phyloP scores from a whole-genome alignment of 1,140 invertebrate genomes.

The Odontomachus brunneus region DNA sequence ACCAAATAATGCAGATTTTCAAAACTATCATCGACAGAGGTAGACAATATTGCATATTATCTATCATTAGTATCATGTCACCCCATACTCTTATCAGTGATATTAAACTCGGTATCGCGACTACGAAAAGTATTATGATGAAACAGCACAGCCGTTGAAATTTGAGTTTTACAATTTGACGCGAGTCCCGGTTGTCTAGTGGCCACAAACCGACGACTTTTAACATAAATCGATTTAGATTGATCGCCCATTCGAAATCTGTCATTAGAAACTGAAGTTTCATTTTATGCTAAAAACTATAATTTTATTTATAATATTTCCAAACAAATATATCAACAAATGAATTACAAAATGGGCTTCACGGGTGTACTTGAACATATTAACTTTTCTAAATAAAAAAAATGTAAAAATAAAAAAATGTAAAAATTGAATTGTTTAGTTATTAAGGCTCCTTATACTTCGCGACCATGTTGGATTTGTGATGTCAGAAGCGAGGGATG shows the following conservation, averaged over 20 bases:
- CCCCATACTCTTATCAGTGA: conserved; percentile 33
- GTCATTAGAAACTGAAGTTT: too few species aligned
- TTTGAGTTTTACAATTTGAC: neutral
- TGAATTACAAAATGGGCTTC: too few species aligned
- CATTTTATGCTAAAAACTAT: too few species aligned
- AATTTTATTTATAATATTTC: too few species aligned
- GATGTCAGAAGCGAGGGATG: too few species aligned
- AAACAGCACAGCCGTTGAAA: neutral
- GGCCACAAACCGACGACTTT: neutral
- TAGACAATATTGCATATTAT: conserved; percentile 28
- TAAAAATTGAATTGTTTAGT: too few species aligned
- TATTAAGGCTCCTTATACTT: too few species aligned
- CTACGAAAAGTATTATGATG: conserved; percentile 2
- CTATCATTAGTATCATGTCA: conserved; percentile 38
- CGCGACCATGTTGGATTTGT: too few species aligned
- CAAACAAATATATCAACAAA: too few species aligned
- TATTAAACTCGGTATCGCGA: conserved; percentile 15
- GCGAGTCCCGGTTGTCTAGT: neutral
- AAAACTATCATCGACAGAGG: neutral
- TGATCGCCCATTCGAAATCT: conserved; percentile 39
- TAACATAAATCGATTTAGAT: conserved; percentile 3
- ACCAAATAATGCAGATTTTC: conserved; percentile 35
- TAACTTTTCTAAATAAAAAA: too few species aligned
- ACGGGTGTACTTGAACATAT: too few species aligned
- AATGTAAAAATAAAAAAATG: too few species aligned